Percentiles rank a stretch among this genome's conserved stretches.
These are phyloP conservation scores for Phortica okadai DNA, from an alignment of 2,888 invertebrate genomes.

Conservation along the genomic window DNA sequence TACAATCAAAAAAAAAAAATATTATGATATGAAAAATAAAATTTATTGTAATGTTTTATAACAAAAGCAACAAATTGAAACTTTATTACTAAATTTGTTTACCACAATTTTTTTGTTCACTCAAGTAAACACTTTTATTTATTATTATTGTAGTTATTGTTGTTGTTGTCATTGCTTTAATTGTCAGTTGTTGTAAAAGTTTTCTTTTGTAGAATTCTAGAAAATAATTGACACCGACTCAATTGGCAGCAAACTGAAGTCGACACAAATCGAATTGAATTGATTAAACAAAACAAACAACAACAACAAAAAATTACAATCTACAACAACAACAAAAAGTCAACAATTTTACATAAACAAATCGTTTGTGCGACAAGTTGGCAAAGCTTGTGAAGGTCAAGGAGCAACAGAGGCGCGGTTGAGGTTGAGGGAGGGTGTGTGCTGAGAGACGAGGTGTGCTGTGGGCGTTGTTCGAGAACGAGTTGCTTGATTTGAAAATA, in stretches of 20 bases:
- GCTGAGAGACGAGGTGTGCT: not conserved
- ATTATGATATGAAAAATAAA: not conserved
- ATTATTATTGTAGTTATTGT: not conserved
- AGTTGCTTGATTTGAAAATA: not conserved
- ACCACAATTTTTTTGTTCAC: not conserved
- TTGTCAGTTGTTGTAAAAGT: too few relatives aligned
- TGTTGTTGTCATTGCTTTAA: not conserved
- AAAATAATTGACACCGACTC: not conserved
- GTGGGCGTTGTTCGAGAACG: not conserved
- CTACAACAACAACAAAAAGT: not conserved
- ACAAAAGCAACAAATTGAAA: not conserved
- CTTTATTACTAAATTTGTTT: not conserved
- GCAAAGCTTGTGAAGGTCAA: not conserved
- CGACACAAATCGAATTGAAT: not conserved
- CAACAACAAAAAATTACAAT: too few relatives aligned
- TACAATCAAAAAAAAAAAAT: not conserved
- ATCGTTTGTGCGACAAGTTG: not conserved
- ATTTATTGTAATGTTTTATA: not conserved
- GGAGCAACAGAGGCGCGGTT: too few relatives aligned
- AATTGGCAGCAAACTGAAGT: not conserved
- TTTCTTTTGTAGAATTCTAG: not conserved
- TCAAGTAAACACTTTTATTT: not conserved
- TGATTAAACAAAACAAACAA: too few relatives aligned
- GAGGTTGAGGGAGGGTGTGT: not conserved
- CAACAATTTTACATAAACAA: not conserved